phyloP scores from a whole-genome alignment of 2,797 vertebrate species.

The Pteropus rufus region DNA sequence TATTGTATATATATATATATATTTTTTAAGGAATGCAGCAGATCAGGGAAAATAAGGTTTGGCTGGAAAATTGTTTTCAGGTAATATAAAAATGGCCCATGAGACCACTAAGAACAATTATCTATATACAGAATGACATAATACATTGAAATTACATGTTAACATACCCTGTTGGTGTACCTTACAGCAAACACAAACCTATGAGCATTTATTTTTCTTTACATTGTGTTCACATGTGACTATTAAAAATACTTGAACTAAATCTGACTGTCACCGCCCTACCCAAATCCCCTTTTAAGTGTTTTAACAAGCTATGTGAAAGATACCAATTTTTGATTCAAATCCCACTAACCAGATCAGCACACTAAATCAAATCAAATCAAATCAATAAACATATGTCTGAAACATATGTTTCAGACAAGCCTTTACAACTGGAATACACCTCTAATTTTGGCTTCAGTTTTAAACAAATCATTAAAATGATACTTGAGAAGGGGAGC shows the following conservation, averaged over 20 bases:
- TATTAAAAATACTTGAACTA: neutral
- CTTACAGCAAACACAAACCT: neutral
- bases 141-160: neutral
- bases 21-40: neutral
- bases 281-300: neutral
- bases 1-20: neutral
- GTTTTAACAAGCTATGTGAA: neutral
- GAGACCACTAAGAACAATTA: slow-evolving; percentile 1
- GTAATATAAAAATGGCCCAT: neutral
- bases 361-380: slow-evolving; percentile 36
- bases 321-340: neutral
- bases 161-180: neutral
- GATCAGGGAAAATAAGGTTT: neutral
- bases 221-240: neutral
- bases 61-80: neutral
- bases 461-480: slow-evolving; percentile 60
- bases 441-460: neutral
- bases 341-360: neutral
- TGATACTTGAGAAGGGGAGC: neutral
- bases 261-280: neutral
- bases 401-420: neutral
- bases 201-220: neutral
- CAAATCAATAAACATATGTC: neutral
- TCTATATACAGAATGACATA: neutral
- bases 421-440: neutral